A percentile compares a stretch with the other conserved stretches of the same genome.
Conservation (phyloP, 2,888 invertebrate genomes). For the Anoncus sp. region DNA sequence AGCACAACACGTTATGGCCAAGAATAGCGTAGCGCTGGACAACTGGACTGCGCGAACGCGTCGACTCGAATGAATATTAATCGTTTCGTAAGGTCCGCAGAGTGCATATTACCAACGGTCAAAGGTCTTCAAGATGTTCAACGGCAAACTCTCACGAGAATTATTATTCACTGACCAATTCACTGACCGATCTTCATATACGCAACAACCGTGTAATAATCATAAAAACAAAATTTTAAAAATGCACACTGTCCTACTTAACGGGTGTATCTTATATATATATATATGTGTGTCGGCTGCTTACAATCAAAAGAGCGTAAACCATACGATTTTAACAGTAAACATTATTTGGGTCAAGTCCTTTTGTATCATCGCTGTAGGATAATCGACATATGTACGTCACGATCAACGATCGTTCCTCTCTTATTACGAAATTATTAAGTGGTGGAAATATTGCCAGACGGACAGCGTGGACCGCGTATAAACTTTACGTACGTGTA, state of each 20-base stretch:
- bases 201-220: background rate
- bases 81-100: conserved; percentile 26
- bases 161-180: conserved; percentile 27
- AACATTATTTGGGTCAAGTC: background rate
- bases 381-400: background rate
- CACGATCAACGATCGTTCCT: conserved; percentile 15
- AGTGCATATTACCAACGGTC: background rate
- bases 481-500: background rate
- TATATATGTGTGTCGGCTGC: background rate
- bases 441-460: conserved; percentile 42
- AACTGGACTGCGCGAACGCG: too few relatives aligned
- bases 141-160: conserved; percentile 26
- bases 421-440: conserved; percentile 42
- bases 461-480: conserved; percentile 27
- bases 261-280: background rate
- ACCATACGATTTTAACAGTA: background rate
- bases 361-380: background rate
- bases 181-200: background rate
- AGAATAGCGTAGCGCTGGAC: conserved; percentile 29
- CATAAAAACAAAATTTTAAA: background rate
- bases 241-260: conserved; percentile 2
- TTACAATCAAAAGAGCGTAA: background rate
- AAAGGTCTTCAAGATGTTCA: conserved; percentile 28
- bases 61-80: conserved; percentile 61
- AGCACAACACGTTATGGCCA: background rate